Conservation (phyloP, 2,113 vertebrate species). For the Sigmodon hispidus region DNA sequence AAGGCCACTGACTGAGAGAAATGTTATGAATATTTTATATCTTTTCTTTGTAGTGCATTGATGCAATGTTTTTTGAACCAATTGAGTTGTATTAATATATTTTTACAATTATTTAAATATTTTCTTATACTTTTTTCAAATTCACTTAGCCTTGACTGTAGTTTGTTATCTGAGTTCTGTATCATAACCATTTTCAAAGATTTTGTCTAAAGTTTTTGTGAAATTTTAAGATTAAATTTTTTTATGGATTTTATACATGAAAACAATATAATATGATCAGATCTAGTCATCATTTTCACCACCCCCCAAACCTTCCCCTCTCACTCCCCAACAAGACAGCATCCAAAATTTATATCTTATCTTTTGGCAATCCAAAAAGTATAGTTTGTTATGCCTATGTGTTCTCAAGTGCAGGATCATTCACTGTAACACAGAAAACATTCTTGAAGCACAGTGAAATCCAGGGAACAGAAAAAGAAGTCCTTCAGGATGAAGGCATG, state of each 20-base stretch:
- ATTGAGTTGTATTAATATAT: background rate
- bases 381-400: background rate
- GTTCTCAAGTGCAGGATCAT: too few relatives aligned
- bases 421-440: too few relatives aligned
- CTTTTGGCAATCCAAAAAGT: background rate
- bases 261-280: background rate
- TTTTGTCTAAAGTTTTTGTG: constrained; percentile 5
- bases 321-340: too few relatives aligned
- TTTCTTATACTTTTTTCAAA: background rate
- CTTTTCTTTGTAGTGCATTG: constrained; percentile 15
- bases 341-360: background rate
- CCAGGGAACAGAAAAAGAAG: background rate
- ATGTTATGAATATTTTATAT: constrained; percentile 54
- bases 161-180: background rate
- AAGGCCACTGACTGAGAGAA: constrained; percentile 21
- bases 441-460: background rate
- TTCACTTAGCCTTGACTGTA: constrained; percentile 19
- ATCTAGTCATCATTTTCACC: background rate
- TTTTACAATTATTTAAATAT: constrained; percentile 19
- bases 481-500: background rate
- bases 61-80: background rate
- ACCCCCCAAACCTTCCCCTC: too few relatives aligned
- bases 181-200: background rate
- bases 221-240: background rate
- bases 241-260: background rate